Evolutionary conservation across 2,113 vertebrate genomes (phyloP), one percentile per base, ranked within the genome.

Genomic region (Serinus canaria): DNA sequence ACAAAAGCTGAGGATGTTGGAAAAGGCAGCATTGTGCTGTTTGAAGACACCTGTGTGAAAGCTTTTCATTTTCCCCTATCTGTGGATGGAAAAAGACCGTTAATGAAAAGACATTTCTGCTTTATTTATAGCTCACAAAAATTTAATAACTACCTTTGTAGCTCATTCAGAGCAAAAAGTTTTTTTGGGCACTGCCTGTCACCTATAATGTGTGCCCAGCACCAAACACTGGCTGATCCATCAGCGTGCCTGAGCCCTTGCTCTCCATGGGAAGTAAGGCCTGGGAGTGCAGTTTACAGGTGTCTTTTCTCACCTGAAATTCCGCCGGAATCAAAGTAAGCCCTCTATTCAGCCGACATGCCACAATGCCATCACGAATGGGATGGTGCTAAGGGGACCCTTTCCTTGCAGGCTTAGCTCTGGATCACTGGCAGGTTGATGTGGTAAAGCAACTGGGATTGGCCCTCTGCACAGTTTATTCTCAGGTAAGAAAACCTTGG

Each of bases 261-360:
- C 9, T 78, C 60, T 24, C 24, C 14, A 1, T 21, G 15, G 28
- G n/a, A 25, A 68, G 19, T 4, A 19, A 20, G 11, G 22, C 44
- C 37, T 31, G 35, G n/a, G 18, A 66, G 7, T 4, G 1, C 6
- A 13, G 68, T 50, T 83, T 21, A 30, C 23, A 25, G 24, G 15
- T 10, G 30, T 24, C 27, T 49, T 43, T 63, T 41, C 52, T 66
- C 55, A 25, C 33, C 30, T 52, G 46, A 52, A 63, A 44, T 30
- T 63, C 8, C 9, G 4, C 0, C 0, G 23, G 18, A 59, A 33
- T 53, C 47, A 25, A 10, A 44, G 50, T 0, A 1, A 62, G 27
- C 18, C 17, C 21, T 53, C 7, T 56, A 22, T 33, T 3, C n/a
- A 80, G 74, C 64, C 77, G 35, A 20, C 13, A 3, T 6, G 39